Conservation (phyloP, 2,113 vertebrate genomes). For the Ciconia stormi region DNA sequence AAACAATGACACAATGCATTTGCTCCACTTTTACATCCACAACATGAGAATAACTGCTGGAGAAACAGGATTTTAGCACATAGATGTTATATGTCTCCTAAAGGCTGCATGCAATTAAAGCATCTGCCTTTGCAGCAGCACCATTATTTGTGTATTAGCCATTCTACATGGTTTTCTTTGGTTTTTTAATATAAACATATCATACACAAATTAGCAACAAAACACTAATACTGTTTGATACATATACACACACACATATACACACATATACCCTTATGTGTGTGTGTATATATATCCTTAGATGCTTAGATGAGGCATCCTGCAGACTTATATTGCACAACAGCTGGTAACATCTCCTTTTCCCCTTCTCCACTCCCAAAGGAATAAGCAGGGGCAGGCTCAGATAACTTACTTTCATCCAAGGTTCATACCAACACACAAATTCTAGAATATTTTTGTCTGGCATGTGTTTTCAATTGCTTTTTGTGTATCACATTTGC, state of each 20-base stretch:
- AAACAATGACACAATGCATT: not conserved
- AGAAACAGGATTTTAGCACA: not conserved
- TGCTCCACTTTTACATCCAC: not conserved
- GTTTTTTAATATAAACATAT: not conserved
- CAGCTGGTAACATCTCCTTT: not conserved
- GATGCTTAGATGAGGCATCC: not conserved
- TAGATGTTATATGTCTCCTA: not conserved
- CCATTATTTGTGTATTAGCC: not conserved
- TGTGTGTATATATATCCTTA: not conserved
- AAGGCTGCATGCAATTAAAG: not conserved
- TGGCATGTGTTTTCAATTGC: not conserved
- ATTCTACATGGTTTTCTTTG: not conserved
- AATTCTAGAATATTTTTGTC: not conserved
- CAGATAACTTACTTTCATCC: not conserved
- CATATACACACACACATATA: not conserved
- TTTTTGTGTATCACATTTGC: slow-evolving; percentile 13
- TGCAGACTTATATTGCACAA: not conserved
- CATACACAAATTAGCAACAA: not conserved
- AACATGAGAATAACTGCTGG: not conserved
- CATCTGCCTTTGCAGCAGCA: not conserved
- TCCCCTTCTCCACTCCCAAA: not conserved
- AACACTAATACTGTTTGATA: not conserved
- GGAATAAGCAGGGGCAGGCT: not conserved
- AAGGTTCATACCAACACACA: not conserved
- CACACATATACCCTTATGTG: not conserved